phyloP scores from a whole-genome alignment of 2,888 invertebrate species.

The Machimus atricapillus region DNA sequence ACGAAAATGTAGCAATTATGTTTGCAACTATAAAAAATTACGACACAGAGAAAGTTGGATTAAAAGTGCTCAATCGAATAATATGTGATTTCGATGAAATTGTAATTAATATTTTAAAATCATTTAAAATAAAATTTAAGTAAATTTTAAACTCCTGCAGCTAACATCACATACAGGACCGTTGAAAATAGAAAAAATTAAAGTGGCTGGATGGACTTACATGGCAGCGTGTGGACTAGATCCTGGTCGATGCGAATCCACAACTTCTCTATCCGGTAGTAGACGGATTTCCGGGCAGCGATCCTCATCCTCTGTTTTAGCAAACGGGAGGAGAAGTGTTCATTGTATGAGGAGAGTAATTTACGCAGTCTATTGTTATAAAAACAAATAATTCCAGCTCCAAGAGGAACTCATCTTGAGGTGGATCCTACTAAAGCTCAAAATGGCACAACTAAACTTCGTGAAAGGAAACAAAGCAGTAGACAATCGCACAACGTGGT shows the following conservation, averaged over 20 bases:
- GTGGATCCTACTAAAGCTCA: constrained; percentile 46
- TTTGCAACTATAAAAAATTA: constrained; percentile 92
- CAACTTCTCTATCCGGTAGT: constrained; percentile 59
- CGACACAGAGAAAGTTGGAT: constrained; percentile 70
- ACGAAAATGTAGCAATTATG: constrained; percentile 92
- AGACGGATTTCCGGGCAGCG: constrained; percentile 24
- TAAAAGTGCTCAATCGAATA: constrained; percentile 84
- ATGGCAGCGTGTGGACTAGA: constrained; percentile 96
- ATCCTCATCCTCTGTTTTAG: constrained; percentile 54
- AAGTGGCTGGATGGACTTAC: constrained; percentile 95
- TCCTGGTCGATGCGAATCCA: constrained; percentile 72
- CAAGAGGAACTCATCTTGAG: constrained; percentile 61
- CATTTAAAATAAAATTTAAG: background rate
- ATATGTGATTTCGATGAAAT: constrained; percentile 90
- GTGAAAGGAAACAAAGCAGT: constrained; percentile 53
- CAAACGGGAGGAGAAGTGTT: constrained; percentile 59
- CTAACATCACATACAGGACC: constrained; percentile 28
- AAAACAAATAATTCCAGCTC: constrained; percentile 62
- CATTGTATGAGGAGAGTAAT: constrained; percentile 52
- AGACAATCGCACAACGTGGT: constrained; percentile 62
- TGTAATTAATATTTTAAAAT: constrained; percentile 62
- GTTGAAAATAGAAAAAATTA: constrained; percentile 88
- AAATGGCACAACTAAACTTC: constrained; percentile 33
- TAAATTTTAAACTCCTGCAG: background rate
- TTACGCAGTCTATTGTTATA: background rate